phyloP scores from a whole-genome alignment of 2,888 invertebrate genomes.

The Cerastoderma edule region DNA sequence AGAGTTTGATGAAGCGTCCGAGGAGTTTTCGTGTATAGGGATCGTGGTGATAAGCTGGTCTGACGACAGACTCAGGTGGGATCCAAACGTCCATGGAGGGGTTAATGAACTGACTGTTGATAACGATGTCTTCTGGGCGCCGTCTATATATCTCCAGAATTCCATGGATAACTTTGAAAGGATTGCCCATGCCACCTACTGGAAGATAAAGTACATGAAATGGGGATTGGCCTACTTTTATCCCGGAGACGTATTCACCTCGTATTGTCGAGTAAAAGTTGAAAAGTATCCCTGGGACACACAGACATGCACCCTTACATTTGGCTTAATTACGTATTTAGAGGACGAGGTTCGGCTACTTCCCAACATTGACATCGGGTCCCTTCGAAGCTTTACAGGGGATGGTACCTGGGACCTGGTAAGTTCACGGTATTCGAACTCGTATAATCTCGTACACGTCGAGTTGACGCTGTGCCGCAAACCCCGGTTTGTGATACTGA shows the following conservation, averaged over 20 bases:
- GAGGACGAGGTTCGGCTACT: too few species aligned
- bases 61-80: slow-evolving; percentile 1
- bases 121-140: neutral
- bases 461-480: too few species aligned
- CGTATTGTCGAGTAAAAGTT: neutral
- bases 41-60: neutral
- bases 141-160: neutral
- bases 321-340: too few species aligned
- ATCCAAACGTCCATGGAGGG: neutral
- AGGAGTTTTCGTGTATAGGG: slow-evolving; percentile 6
- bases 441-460: too few species aligned
- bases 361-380: too few species aligned
- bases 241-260: neutral
- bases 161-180: slow-evolving; percentile 9
- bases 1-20: slow-evolving; percentile 13
- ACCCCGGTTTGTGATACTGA: too few species aligned
- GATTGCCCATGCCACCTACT: neutral
- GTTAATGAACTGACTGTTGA: neutral
- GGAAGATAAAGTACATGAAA: neutral
- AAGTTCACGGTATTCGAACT: too few species aligned
- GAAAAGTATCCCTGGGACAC: slow-evolving; percentile 13
- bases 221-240: neutral
- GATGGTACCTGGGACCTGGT: too few species aligned
- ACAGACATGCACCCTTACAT: too few species aligned
- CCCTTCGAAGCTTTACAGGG: too few species aligned